Base-by-base conservation (phyloP, 1,140 invertebrate genomes). In the Drosophila tsacasi region DNA sequence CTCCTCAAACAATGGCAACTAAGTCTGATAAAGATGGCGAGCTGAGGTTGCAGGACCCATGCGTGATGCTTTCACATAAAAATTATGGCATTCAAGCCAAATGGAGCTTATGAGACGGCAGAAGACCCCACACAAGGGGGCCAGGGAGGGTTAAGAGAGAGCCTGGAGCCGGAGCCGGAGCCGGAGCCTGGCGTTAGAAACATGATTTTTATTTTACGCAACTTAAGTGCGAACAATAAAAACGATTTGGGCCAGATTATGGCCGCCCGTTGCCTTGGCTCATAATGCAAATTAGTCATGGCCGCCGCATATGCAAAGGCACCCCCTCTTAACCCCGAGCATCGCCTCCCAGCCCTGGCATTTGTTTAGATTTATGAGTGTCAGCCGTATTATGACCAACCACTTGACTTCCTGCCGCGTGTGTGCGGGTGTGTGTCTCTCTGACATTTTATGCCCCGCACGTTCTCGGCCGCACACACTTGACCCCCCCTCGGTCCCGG, bases 151-250 rank as follows among this genome's bases (percentile, higher is more conserved):
- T 19, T 40, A 49, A 15, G 19, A 27, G 23, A 19, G 12, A 17
- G 50, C 32, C 49, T 65, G 64, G 81, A 55, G 71, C 69, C 69
- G 32, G 10, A 17, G 50, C 32, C 49, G 64, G 81, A 55, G 72
- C 69, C 69, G 64, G 81, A 55, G 72, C 69, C 69, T 71, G 85
- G 82, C 86, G 82, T 87, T 89, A 85, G 84, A 89, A 86, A 91
- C 90, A 92, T 91, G 90, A 90, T 91, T 91, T 91, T 91, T 91
- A 91, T 91, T 91, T 91, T 92, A 91, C 90, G 90, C 90, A 92
- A 90, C 82, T 92, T 91, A 91, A 91, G 89, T 91, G 89, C 89
- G 89, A 91, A 91, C 89, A 91, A 91, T 91, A 91, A 91, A 91
- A 84, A 85, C 85, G 85, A 92, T 91, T 84, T 90, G 75, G 87